phyloP scores from a whole-genome alignment of 2,888 invertebrate species.

The Drosophila algonquin region DNA sequence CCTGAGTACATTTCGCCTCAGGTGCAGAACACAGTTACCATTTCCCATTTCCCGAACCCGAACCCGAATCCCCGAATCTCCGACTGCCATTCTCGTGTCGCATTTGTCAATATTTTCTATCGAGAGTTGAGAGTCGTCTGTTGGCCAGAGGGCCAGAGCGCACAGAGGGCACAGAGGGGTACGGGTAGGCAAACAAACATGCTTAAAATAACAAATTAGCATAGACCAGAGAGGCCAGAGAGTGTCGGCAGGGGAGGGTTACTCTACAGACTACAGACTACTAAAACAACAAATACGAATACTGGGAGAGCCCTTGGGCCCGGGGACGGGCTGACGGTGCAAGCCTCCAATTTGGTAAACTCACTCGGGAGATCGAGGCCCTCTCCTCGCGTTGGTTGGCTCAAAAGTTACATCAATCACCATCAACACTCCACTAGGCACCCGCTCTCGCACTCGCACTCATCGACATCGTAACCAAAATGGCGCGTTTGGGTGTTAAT shows the following conservation, averaged over 20 bases:
- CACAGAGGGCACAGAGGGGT: slow-evolving; percentile 3
- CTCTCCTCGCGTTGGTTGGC: slow-evolving; percentile 30
- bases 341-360: slow-evolving; percentile 63
- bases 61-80: not conserved
- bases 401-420: slow-evolving; percentile 67
- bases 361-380: slow-evolving; percentile 51
- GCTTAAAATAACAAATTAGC: slow-evolving; percentile 80
- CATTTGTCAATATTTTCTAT: slow-evolving; percentile 73
- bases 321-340: slow-evolving; percentile 27
- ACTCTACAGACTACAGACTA: slow-evolving; percentile 38
- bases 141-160: slow-evolving; percentile 1
- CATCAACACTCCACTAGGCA: slow-evolving; percentile 28
- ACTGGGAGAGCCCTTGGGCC: not conserved
- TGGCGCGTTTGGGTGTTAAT: slow-evolving; percentile 72
- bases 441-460: slow-evolving; percentile 9
- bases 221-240: slow-evolving; percentile 51
- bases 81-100: slow-evolving; percentile 20
- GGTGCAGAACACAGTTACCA: slow-evolving; percentile 40
- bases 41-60: slow-evolving; percentile 10
- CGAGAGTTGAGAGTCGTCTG: slow-evolving; percentile 48
- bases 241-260: not conserved
- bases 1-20: slow-evolving; percentile 61
- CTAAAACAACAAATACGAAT: slow-evolving; percentile 61
- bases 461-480: slow-evolving; percentile 56
- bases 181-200: slow-evolving; percentile 71